Percentiles rank a stretch among this genome's conserved stretches.
phyloP scores from a whole-genome alignment of 2,888 invertebrate species.

The Andrena dorsata region DNA sequence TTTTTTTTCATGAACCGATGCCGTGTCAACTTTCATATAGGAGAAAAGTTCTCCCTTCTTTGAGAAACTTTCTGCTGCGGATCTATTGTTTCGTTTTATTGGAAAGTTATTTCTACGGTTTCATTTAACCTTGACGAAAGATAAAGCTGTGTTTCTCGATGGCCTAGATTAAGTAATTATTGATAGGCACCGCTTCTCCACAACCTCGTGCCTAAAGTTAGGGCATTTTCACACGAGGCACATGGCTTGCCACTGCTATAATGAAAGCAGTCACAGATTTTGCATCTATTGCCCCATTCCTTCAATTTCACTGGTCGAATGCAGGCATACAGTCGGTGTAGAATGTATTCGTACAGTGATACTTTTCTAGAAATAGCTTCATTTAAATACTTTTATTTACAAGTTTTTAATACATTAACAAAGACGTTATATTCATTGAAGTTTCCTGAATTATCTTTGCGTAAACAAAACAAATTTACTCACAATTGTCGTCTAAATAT shows the following conservation, averaged over 20 bases:
- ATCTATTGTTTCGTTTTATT: neutral
- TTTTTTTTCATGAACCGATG: neutral
- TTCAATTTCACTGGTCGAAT: no score
- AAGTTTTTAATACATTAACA: neutral
- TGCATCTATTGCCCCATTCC: no score
- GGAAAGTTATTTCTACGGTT: constrained; percentile 33
- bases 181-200: neutral
- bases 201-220: neutral
- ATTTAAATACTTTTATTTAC: neutral
- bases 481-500: neutral
- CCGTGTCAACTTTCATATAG: neutral
- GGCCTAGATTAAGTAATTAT: constrained; percentile 33
- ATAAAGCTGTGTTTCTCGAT: constrained; percentile 19
- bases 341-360: constrained; percentile 1
- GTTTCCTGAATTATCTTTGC: neutral
- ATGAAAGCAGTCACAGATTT: neutral
- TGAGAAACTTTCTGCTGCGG: constrained; percentile 4
- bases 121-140: constrained; percentile 12
- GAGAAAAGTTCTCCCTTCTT: neutral
- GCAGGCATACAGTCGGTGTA: neutral
- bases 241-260: neutral
- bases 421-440: neutral
- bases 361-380: no score
- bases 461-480: constrained; percentile 6
- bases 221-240: neutral